Percentiles rank a stretch among this genome's conserved stretches.
Evolutionary conservation across 2,113 vertebrate species (phyloP).

Genomic region (Bufo gargarizans): DNA sequence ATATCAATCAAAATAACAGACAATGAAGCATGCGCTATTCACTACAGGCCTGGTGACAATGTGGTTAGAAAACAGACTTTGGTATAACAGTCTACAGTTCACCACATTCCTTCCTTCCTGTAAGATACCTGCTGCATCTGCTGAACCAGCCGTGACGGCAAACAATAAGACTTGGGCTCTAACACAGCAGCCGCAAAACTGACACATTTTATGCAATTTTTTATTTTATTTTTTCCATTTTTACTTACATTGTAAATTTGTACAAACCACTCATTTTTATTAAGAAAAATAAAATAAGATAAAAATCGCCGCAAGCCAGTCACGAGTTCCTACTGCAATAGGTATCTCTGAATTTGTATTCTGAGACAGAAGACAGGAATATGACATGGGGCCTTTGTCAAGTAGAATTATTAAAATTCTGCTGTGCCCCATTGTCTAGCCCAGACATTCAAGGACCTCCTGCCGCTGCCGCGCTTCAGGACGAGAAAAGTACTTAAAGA

Average conservation of each 20-base stretch:
- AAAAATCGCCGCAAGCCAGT: background rate
- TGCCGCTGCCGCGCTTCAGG: background rate
- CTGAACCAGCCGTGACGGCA: background rate
- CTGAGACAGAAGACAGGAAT: background rate
- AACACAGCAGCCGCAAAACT: background rate
- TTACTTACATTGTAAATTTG: too few species aligned
- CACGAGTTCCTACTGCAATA: background rate
- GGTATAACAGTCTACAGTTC: conserved; percentile 2
- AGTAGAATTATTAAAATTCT: conserved; percentile 45
- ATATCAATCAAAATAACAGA: too few species aligned
- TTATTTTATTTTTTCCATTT: background rate
- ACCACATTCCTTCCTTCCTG: conserved; percentile 32
- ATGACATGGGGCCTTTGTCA: conserved; percentile 38
- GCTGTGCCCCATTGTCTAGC: conserved; percentile 29
- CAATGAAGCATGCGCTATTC: background rate
- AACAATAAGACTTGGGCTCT: background rate
- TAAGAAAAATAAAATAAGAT: background rate
- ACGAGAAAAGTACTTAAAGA: conserved; percentile 8
- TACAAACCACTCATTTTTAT: background rate
- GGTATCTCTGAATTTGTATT: conserved; percentile 1
- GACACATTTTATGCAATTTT: background rate
- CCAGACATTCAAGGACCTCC: conserved; percentile 35
- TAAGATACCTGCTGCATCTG: background rate
- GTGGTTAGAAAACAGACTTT: background rate
- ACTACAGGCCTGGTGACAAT: background rate